phyloP scores from a whole-genome alignment of 2,888 invertebrate genomes.

The Ariolimax columbianus region DNA sequence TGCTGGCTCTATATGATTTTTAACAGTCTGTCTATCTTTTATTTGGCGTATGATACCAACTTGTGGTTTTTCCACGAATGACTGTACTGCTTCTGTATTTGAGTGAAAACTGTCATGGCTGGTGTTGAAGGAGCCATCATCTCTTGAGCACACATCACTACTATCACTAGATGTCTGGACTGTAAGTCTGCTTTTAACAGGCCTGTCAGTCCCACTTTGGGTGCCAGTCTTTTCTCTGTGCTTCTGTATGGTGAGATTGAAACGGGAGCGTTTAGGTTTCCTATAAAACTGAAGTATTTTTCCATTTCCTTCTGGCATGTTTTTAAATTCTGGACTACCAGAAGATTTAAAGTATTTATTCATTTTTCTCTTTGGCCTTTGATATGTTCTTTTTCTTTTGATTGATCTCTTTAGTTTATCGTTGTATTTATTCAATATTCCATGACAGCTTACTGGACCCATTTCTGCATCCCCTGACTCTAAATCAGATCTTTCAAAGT shows the following conservation, averaged over 20 bases:
- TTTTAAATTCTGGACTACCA: background rate
- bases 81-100: too few relatives aligned
- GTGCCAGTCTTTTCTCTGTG: background rate
- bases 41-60: background rate
- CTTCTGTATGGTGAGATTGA: background rate
- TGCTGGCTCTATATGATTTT: background rate
- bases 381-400: background rate
- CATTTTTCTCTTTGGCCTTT: background rate
- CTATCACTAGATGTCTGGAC: background rate
- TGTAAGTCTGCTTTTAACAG: background rate
- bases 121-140: background rate
- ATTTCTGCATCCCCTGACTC: background rate
- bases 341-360: background rate
- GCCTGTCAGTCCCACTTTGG: background rate
- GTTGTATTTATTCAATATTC: background rate
- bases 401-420: background rate
- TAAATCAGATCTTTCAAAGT: background rate
- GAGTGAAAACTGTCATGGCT: background rate
- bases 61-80: too few relatives aligned
- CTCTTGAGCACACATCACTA: conserved; percentile 12
- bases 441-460: too few relatives aligned
- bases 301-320: background rate
- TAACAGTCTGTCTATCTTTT: background rate
- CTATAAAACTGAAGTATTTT: background rate
- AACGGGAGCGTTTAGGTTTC: background rate